phyloP scores from a whole-genome alignment of 2,888 invertebrate genomes.

The Bombylius discolor region DNA sequence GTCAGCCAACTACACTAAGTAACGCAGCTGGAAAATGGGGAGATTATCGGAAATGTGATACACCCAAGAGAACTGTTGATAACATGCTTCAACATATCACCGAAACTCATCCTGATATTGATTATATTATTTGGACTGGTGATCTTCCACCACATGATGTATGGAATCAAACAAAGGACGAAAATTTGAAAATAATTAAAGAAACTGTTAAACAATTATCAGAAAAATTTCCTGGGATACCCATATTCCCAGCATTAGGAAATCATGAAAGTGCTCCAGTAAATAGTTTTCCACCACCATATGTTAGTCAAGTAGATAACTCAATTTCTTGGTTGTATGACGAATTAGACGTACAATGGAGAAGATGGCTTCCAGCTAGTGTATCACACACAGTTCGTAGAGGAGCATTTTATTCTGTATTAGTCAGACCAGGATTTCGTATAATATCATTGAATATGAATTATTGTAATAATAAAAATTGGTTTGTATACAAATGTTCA shows the following conservation, averaged over 20 bases:
- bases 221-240: conserved; percentile 78
- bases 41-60: conserved; percentile 89
- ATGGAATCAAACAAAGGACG: conserved; percentile 83
- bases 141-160: conserved; percentile 94
- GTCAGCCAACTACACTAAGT: conserved; percentile 58
- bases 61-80: conserved; percentile 82
- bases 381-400: conserved; percentile 75
- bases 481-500: conserved; percentile 36
- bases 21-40: conserved; percentile 91
- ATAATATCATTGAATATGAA: conserved; percentile 94
- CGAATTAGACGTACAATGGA: conserved; percentile 79
- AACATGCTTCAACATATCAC: conserved; percentile 83
- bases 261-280: conserved; percentile 96
- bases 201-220: conserved; percentile 77
- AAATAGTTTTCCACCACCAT: conserved; percentile 84
- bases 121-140: conserved; percentile 91
- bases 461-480: conserved; percentile 90
- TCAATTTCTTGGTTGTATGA: conserved; percentile 88
- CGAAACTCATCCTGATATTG: conserved; percentile 76
- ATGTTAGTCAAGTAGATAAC: conserved; percentile 63
- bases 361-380: conserved; percentile 78
- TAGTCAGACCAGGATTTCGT: conserved; percentile 78
- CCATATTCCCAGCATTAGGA: conserved; percentile 87
- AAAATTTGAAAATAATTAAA: conserved; percentile 71
- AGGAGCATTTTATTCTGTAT: conserved; percentile 84